A percentile compares a stretch with the other conserved stretches of the same genome.
Evolutionary conservation across 2,113 vertebrate genomes (phyloP).

Genomic region (Felis chaus): DNA sequence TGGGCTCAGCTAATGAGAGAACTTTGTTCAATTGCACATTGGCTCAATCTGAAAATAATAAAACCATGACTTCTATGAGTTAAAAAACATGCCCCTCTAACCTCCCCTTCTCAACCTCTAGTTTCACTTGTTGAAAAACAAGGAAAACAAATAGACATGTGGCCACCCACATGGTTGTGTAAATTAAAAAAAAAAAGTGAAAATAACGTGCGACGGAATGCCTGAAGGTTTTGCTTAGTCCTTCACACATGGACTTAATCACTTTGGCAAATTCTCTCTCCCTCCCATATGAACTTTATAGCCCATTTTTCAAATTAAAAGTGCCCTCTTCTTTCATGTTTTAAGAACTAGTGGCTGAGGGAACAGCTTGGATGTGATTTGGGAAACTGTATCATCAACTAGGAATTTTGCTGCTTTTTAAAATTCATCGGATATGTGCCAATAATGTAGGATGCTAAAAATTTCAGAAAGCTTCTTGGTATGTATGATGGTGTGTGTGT

Average conservation of each 20-base stretch:
- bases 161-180: conserved; percentile 83
- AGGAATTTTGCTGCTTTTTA: neutral
- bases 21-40: conserved; percentile 74
- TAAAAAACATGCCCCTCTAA: conserved; percentile 64
- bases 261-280: conserved; percentile 67
- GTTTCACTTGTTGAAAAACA: conserved; percentile 80
- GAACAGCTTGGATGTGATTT: conserved; percentile 68
- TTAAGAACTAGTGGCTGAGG: conserved; percentile 77
- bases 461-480: neutral
- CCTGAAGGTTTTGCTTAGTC: conserved; percentile 79
- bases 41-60: conserved; percentile 81
- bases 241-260: conserved; percentile 85
- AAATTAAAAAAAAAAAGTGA: conserved; percentile 82
- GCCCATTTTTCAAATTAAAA: conserved; percentile 81
- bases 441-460: neutral
- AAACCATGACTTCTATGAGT: conserved; percentile 69
- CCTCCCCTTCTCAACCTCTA: conserved; percentile 67
- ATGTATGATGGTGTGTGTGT: neutral
- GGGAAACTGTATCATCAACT: conserved; percentile 65
- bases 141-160: conserved; percentile 74
- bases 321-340: conserved; percentile 80
- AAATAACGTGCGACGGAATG: conserved; percentile 81
- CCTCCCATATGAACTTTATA: conserved; percentile 74
- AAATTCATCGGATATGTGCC: neutral
- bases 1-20: conserved; percentile 70